Evolutionary conservation across 35 echinoderm and acorn worm genomes (phyloP).

Genomic region (Heliocidaris erythrogramma): DNA sequence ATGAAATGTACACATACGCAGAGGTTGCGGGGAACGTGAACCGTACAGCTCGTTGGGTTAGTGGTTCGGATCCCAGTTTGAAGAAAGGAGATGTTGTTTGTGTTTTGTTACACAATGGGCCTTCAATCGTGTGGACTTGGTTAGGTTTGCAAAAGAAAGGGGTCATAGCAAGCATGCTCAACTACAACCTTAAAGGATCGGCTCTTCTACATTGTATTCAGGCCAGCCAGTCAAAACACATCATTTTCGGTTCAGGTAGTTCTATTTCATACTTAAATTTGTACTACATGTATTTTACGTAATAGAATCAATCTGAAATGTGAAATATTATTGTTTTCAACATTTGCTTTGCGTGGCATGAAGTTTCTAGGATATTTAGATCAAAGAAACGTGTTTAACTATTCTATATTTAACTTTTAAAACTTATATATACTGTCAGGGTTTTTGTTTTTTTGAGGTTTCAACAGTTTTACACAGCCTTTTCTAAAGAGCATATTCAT

Average conservation of each 20-base stretch:
- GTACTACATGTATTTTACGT: too few species aligned
- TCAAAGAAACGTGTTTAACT: too few species aligned
- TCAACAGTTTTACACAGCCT: too few species aligned
- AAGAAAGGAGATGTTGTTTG: conserved; percentile 65
- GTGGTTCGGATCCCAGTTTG: conserved; percentile 13
- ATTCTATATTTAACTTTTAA: too few species aligned
- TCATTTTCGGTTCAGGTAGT: conserved; percentile 69
- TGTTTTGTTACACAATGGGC: conserved; percentile 75
- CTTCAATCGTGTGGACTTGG: conserved; percentile 61
- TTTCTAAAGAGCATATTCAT: too few species aligned
- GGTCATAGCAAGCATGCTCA: conserved; percentile 62
- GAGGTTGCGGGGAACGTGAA: background rate
- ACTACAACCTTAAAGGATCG: conserved; percentile 59
- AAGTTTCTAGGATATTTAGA: too few species aligned
- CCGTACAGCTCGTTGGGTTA: conserved; percentile 28
- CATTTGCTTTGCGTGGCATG: too few species aligned
- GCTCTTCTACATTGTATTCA: conserved; percentile 72
- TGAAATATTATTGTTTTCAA: too few species aligned
- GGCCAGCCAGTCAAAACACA: conserved; percentile 55
- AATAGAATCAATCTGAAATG: too few species aligned
- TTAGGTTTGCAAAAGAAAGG: conserved; percentile 69
- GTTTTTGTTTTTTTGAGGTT: too few species aligned
- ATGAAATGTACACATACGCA: conserved; percentile 25
- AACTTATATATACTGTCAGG: too few species aligned
- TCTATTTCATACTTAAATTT: background rate